Base-by-base conservation (phyloP, 2,888 invertebrate genomes). In the Leptinotarsa tumamoca region DNA sequence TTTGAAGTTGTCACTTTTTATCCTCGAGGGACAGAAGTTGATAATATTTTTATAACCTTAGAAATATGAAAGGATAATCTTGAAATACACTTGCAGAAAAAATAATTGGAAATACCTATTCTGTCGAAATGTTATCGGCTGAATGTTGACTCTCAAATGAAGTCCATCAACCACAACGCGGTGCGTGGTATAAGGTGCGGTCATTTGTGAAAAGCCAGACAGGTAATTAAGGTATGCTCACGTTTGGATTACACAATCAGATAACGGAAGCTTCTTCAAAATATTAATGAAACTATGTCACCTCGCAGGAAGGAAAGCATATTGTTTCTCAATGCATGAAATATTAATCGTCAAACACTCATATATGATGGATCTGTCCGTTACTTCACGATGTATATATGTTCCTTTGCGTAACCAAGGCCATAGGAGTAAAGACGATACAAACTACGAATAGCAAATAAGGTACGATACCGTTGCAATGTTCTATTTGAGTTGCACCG, bases 401-500 rank as follows among this genome's bases (percentile, higher is more conserved):
- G 51, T 77, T 67, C 68, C 61, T 70, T 58, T 74, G 67, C 67
- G 56, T 69, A 71, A 58, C 33, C 73, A 78, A 78, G 77, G 77
- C 72, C 75, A 74, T 73, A 61, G 1, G 21, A 33, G 67, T 77
- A 66, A 77, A 68, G 68, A 74, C 61, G 67, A 77, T 50, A 73
- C 73, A 13, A 68, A 67, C 43, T 17, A 43, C 18, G 69, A 69
- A 69, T 69, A 17, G 56, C 69, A 33, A 69, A 69, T 69, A 4
- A 68, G 10, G 51, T 54, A 54, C 50, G 10, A 27, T 52, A 58
- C 50, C 58, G 66, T 61, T 61, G n/a, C 49, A 17, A n/a, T 58
- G 43, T 43, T 43, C 43, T 43, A 43, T 43, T 43, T 49, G 70
- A 49, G 49, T 61, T 66, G 61, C 61, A 61, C 23, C 15, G 27